These are phyloP conservation scores for Sebastes jordani DNA, from an alignment of 2,797 vertebrate genomes.

Conservation along the genomic window DNA sequence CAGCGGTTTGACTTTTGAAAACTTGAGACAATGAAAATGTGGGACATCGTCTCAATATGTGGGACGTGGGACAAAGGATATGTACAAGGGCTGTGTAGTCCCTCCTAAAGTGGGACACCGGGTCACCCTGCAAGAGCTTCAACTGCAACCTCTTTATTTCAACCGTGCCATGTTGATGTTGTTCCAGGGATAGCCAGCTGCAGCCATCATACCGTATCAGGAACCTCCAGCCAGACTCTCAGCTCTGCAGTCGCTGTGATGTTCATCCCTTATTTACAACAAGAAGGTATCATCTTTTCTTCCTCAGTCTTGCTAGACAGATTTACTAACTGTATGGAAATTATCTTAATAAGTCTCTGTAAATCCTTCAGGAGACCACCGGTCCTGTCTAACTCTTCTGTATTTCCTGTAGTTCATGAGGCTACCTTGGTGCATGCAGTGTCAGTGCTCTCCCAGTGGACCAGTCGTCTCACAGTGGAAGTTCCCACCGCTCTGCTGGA, in stretches of 20 bases:
- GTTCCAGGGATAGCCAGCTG: slow-evolving; percentile 91
- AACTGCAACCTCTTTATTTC: too few species aligned
- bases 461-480: slow-evolving; percentile 87
- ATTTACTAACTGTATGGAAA: neutral
- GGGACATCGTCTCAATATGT: too few species aligned
- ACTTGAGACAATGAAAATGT: too few species aligned
- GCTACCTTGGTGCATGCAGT: slow-evolving; percentile 93
- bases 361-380: neutral
- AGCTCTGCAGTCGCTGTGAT: slow-evolving; percentile 87
- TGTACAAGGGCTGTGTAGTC: too few species aligned
- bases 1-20: too few species aligned
- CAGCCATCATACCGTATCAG: slow-evolving; percentile 92
- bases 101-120: too few species aligned
- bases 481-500: slow-evolving; percentile 88
- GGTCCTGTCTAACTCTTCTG: neutral
- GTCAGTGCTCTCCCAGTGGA: slow-evolving; percentile 92
- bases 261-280: slow-evolving; percentile 96
- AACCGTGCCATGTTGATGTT: neutral
- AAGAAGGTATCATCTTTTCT: slow-evolving; percentile 87
- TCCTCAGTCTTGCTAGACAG: neutral
- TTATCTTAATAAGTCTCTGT: neutral
- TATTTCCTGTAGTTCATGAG: slow-evolving; percentile 87
- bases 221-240: slow-evolving; percentile 90
- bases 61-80: too few species aligned
- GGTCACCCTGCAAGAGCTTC: too few species aligned